Conservation (phyloP, 2,113 vertebrate genomes). For the Carettochelys insculpta region DNA sequence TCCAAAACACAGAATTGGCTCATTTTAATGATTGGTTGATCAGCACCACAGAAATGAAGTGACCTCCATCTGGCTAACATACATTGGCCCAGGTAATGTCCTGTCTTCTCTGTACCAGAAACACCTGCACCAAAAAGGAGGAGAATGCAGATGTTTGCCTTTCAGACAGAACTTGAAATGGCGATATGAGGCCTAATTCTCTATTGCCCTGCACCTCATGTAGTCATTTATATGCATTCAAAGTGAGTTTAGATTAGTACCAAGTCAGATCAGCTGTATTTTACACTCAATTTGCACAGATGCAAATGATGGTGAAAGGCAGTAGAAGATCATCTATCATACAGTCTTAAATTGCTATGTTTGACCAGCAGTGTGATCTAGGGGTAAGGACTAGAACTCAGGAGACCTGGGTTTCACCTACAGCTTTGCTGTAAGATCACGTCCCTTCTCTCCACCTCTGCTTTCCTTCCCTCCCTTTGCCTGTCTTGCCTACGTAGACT, state of each 20-base stretch:
- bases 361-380: neutral
- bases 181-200: no score
- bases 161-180: no score
- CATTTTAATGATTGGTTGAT: neutral
- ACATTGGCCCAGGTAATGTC: neutral
- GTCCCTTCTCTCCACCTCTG: neutral
- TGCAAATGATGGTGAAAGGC: neutral
- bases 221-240: neutral
- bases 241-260: neutral
- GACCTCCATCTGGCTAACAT: neutral
- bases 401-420: neutral
- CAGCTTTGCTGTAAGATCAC: neutral
- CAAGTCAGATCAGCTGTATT: neutral
- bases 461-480: neutral
- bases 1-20: no score
- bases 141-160: neutral
- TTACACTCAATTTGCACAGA: neutral
- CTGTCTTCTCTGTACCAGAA: no score
- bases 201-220: neutral
- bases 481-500: neutral
- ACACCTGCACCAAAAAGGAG: neutral
- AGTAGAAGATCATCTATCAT: neutral
- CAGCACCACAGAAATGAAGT: neutral
- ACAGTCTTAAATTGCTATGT: neutral
- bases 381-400: neutral